These are phyloP conservation scores for Apodemia zela DNA, from an alignment of 2,888 invertebrate genomes.

Conservation along the genomic window DNA sequence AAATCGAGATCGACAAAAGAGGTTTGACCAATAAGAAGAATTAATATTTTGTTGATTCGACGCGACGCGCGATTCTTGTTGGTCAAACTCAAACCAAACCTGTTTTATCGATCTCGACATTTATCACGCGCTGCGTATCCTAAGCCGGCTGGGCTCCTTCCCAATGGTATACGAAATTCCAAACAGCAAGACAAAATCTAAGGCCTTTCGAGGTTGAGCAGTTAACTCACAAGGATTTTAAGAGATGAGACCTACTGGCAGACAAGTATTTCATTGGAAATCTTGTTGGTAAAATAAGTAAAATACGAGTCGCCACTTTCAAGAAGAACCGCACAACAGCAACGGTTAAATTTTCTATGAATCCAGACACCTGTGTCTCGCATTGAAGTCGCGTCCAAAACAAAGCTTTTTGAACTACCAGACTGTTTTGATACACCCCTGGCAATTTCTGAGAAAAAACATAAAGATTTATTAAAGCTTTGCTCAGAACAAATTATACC, in stretches of 20 bases:
- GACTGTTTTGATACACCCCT: slow-evolving; percentile 15
- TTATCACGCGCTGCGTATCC: too few species aligned
- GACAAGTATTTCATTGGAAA: slow-evolving; percentile 22
- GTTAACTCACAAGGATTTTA: slow-evolving; percentile 5
- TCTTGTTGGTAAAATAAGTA: slow-evolving; percentile 24
- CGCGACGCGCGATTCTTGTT: too few species aligned
- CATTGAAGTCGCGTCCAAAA: slow-evolving; percentile 13
- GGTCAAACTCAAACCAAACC: too few species aligned
- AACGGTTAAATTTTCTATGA: slow-evolving; percentile 12
- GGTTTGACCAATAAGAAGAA: too few species aligned
- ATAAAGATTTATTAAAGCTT: slow-evolving; percentile 18
- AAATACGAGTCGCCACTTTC: slow-evolving; percentile 25
- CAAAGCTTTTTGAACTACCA: neutral
- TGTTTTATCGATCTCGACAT: too few species aligned
- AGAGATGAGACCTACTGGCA: slow-evolving; percentile 11
- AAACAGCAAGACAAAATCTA: slow-evolving; percentile 25
- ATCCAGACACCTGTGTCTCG: slow-evolving; percentile 7
- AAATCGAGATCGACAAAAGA: too few species aligned
- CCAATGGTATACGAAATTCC: slow-evolving; percentile 25
- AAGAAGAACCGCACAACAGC: slow-evolving; percentile 16
- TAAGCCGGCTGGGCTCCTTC: too few species aligned
- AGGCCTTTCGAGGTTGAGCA: slow-evolving; percentile 7
- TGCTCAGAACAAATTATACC: slow-evolving; percentile 14
- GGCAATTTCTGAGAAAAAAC: slow-evolving; percentile 18
- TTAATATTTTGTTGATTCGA: too few species aligned